phyloP scores from a whole-genome alignment of 2,113 vertebrate species.

The Rynchops niger region DNA sequence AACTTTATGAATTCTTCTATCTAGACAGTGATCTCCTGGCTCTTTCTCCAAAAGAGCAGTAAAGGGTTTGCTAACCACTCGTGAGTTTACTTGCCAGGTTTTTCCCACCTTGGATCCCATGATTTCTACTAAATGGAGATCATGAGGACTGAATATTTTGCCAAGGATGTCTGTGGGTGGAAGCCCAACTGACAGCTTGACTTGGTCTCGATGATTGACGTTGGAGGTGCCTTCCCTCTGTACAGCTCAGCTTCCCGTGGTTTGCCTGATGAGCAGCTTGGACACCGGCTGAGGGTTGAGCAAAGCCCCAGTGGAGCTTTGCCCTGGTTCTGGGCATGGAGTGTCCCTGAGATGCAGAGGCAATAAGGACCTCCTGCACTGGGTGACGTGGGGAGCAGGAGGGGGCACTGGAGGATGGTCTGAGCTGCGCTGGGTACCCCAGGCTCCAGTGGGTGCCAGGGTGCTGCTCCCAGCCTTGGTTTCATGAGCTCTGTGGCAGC shows the following conservation, averaged over 20 bases:
- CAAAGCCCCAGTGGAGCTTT: not conserved
- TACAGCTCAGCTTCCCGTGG: not conserved
- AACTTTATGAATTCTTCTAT: conserved; percentile 25
- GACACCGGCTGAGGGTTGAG: not conserved
- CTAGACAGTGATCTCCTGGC: conserved; percentile 29
- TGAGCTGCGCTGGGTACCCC: not conserved
- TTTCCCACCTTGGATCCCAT: not conserved
- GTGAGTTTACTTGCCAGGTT: not conserved
- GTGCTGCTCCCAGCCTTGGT: not conserved
- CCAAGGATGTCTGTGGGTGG: not conserved
- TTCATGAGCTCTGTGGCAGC: not conserved
- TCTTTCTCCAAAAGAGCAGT: not conserved
- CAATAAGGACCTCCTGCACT: not conserved
- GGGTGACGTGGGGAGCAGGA: not conserved
- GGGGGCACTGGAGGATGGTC: not conserved
- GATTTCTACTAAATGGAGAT: not conserved
- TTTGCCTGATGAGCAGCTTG: not conserved
- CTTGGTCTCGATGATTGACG: not conserved
- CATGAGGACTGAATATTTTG: not conserved
- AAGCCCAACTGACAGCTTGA: not conserved
- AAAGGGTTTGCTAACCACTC: not conserved
- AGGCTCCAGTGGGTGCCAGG: not conserved
- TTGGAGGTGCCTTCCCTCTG: not conserved
- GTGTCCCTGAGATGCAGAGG: not conserved
- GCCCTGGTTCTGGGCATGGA: not conserved